Conservation (phyloP, 2,797 vertebrate species). For the Enteromius afrohamiltoni region DNA sequence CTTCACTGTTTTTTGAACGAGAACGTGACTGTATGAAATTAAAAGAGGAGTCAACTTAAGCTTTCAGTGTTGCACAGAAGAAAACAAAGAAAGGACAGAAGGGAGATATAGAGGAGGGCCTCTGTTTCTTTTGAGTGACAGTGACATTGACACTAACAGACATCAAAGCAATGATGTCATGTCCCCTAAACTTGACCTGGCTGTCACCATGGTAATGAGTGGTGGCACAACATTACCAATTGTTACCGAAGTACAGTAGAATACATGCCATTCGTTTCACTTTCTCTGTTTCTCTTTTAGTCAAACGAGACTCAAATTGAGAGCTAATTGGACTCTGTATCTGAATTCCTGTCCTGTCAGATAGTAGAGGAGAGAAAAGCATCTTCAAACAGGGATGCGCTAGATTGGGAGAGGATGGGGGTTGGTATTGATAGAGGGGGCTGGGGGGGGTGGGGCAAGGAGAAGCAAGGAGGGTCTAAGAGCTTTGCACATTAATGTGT, state of each 20-base stretch:
- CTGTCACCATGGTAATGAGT: slow-evolving; percentile 37
- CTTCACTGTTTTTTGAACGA: neutral
- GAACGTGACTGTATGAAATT: slow-evolving; percentile 14
- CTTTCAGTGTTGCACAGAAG: neutral
- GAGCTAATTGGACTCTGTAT: slow-evolving; percentile 9
- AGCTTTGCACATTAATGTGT: slow-evolving; percentile 45
- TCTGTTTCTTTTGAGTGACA: slow-evolving; percentile 46
- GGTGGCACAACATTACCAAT: slow-evolving; percentile 10
- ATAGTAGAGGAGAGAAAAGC: slow-evolving; percentile 12
- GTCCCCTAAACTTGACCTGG: slow-evolving; percentile 39
- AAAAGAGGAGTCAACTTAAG: neutral
- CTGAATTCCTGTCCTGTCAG: slow-evolving; percentile 10
- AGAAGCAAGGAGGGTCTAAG: slow-evolving; percentile 18
- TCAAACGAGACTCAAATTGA: slow-evolving; percentile 25
- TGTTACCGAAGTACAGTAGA: slow-evolving; percentile 21
- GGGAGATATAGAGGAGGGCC: slow-evolving; percentile 5
- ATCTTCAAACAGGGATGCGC: neutral
- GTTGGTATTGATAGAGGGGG: neutral
- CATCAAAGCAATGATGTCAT: slow-evolving; percentile 50
- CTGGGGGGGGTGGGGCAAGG: neutral
- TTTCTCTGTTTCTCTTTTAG: neutral
- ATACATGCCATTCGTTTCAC: neutral
- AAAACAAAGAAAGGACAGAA: slow-evolving; percentile 17
- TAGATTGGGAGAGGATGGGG: neutral
- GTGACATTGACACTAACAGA: slow-evolving; percentile 53